Conservation (phyloP, 2,888 invertebrate genomes). For the Stenotaenia linearis region DNA sequence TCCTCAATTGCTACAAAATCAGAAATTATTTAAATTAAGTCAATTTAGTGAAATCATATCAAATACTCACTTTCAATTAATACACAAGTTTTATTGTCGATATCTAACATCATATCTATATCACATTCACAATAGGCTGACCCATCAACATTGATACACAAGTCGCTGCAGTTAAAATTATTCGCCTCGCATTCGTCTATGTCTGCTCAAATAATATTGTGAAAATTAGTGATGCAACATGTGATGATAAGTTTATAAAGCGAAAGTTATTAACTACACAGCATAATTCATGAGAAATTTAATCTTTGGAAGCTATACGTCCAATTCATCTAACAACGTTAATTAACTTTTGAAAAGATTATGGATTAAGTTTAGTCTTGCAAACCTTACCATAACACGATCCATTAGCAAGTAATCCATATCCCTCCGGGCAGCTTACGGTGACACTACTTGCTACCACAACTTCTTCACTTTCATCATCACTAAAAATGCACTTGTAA, state of each 20-base stretch:
- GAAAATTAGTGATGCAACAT: background rate
- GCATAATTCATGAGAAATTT: background rate
- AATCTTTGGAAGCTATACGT: background rate
- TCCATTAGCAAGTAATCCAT: background rate
- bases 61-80: background rate
- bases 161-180: slow-evolving; percentile 2
- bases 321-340: background rate
- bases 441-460: background rate
- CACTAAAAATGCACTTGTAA: background rate
- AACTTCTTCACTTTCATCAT: background rate
- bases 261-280: background rate
- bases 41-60: background rate
- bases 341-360: background rate
- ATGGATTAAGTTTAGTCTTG: background rate
- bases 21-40: background rate
- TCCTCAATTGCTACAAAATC: background rate
- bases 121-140: slow-evolving; percentile 27
- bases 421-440: background rate
- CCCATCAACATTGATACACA: slow-evolving; percentile 18
- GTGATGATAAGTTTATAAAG: background rate
- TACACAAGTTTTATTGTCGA: slow-evolving; percentile 28
- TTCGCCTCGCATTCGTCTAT: slow-evolving; percentile 44
- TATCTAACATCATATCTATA: background rate
- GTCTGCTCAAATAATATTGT: slow-evolving; percentile 38
- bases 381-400: background rate